Conservation (phyloP, 2,888 invertebrate species). For the Ypsolopha scabrella region DNA sequence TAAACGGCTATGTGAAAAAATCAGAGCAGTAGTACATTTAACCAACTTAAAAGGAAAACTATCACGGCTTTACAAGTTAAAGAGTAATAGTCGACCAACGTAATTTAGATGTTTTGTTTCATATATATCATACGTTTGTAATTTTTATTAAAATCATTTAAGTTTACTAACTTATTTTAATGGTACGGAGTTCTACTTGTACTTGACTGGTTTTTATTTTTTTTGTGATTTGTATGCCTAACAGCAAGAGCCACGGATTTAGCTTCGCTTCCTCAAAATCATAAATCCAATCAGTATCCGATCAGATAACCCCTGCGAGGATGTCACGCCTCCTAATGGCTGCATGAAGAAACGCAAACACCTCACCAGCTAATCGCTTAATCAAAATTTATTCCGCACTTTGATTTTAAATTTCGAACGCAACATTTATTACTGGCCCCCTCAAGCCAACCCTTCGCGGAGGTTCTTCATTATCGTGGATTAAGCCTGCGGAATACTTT, state of each 20-base stretch:
- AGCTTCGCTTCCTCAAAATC: not conserved
- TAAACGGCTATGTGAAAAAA: no score
- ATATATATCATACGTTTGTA: no score
- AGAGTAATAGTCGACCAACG: no score
- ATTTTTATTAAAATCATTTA: no score
- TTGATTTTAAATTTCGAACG: slow-evolving; percentile 69
- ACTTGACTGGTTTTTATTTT: no score
- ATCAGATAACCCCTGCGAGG: slow-evolving; percentile 14
- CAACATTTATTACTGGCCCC: slow-evolving; percentile 68
- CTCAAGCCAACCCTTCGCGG: slow-evolving; percentile 61
- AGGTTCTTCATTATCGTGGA: slow-evolving; percentile 66
- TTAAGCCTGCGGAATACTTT: slow-evolving; percentile 68
- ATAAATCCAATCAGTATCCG: slow-evolving; percentile 13
- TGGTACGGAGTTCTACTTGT: no score
- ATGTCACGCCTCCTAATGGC: slow-evolving; percentile 30
- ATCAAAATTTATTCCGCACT: slow-evolving; percentile 71
- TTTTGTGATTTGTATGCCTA: not conserved
- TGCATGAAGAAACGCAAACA: slow-evolving; percentile 53
- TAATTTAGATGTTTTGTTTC: no score
- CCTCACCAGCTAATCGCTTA: slow-evolving; percentile 65
- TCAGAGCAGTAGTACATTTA: no score
- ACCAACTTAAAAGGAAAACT: no score
- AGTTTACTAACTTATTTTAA: no score
- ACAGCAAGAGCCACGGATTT: not conserved
- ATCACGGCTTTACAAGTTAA: no score